Evolutionary conservation across 2,113 vertebrate genomes (phyloP).

Genomic region (Bathybates hornii): DNA sequence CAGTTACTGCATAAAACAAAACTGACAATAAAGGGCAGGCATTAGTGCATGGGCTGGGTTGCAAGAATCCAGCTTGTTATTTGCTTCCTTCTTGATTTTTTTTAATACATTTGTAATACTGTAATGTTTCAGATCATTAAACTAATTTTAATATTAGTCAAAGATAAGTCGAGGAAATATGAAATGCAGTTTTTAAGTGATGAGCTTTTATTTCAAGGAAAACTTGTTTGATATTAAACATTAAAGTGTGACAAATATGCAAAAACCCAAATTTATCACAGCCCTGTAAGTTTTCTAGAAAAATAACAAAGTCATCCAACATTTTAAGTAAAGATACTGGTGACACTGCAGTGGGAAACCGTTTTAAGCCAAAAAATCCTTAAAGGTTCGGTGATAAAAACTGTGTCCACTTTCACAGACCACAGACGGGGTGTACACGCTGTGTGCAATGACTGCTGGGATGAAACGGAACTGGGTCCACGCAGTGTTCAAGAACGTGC

Average conservation of each 20-base stretch:
- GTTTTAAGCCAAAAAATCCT: neutral
- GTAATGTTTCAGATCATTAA: neutral
- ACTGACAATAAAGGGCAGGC: neutral
- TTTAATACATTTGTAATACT: neutral
- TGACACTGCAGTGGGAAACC: neutral
- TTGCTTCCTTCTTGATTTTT: neutral
- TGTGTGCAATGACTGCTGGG: conserved; percentile 88
- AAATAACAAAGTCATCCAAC: neutral
- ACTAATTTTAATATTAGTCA: neutral
- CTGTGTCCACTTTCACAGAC: conserved; percentile 65
- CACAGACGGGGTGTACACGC: conserved; percentile 81
- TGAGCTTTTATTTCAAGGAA: neutral
- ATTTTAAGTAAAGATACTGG: neutral
- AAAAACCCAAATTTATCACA: neutral
- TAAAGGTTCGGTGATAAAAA: neutral
- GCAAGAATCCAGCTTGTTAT: neutral
- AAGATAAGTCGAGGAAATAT: neutral
- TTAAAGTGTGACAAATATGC: neutral
- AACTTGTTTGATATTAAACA: neutral
- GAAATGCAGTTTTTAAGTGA: neutral
- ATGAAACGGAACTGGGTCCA: conserved; percentile 90
- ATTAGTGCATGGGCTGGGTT: neutral
- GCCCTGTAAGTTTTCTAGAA: neutral
- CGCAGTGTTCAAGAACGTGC: conserved; percentile 87
- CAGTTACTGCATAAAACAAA: neutral